Base-by-base conservation (phyloP, 2,888 invertebrate species). In the Stenodera caucasica region DNA sequence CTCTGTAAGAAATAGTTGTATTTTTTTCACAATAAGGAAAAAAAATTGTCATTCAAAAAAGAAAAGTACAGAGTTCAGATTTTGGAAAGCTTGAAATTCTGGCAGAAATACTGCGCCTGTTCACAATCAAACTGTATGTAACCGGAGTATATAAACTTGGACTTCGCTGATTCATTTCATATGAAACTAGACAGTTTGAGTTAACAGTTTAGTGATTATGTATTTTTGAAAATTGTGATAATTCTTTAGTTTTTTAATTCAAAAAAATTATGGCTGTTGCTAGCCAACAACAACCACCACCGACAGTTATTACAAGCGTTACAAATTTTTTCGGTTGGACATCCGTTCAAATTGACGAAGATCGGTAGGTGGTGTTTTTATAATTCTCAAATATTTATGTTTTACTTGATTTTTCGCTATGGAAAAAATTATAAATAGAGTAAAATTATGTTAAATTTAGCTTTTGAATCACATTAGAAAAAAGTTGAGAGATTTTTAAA, bases 241-340 rank as follows among this genome's bases (percentile, higher is more conserved):
- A n/a, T 40, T 21, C 6, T 1, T 21, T 45, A 21, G 6, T 23
- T 5, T 23, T 0, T 12, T 23, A 21, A n/a, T 23, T 3, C 0
- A 3, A 45, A n/a, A n/a, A 45, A 45, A 45, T n/a, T 21, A 70
- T 68, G 71, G 66, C 70, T 32, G 67, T 70, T 53, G 73, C 71
- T 58, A 66, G 53, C 53, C 54, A 61, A 67, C 5, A 73, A 74
- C 51, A 50, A n/a, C 37, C 15, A 54, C 67, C 74, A 52, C 69
- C 75, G 11, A 70, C 69, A 26, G 67, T 77, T 49, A 70, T 78
- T 55, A 71, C 69, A 7, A 75, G 70, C 60, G 70, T 77, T 45
- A 74, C 74, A 51, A 76, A 70, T 69, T 73, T 71, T 61, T 70
- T 73, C 63, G 77, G 73, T 15, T 73, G 74, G 68, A 70, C 61